phyloP scores from a whole-genome alignment of 1,140 invertebrate genomes.

The Lordiphosa clarofinis region DNA sequence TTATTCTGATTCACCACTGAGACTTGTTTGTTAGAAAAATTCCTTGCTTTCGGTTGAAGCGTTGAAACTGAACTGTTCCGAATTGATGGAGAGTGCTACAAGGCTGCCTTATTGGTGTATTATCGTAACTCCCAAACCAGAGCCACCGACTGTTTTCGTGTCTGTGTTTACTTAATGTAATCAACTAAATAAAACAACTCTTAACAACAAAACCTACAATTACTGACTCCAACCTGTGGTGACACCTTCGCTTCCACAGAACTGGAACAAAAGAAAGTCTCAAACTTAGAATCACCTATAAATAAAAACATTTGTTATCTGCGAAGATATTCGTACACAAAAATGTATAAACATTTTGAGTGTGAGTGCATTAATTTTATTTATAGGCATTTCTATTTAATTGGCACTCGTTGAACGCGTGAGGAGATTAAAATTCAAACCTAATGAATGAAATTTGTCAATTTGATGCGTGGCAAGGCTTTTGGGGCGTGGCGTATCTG shows the following conservation, averaged over 20 bases:
- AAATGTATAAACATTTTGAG: background rate
- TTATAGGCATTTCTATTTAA: constrained; percentile 49
- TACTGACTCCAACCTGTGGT: constrained; percentile 53
- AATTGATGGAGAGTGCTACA: too few relatives aligned
- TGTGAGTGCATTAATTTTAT: constrained; percentile 11
- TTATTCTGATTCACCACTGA: too few relatives aligned
- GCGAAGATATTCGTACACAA: constrained; percentile 17
- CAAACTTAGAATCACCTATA: constrained; percentile 4
- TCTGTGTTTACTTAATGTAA: constrained; percentile 72
- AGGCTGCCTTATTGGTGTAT: too few relatives aligned
- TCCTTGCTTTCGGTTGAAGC: background rate
- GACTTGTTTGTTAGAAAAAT: background rate
- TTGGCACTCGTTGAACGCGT: constrained; percentile 42
- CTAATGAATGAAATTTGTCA: constrained; percentile 74
- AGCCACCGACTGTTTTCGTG: constrained; percentile 47
- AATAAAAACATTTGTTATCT: constrained; percentile 31
- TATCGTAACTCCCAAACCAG: constrained; percentile 13
- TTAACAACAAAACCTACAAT: too few relatives aligned
- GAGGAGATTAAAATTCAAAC: constrained; percentile 46
- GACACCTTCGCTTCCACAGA: constrained; percentile 47
- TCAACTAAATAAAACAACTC: constrained; percentile 40
- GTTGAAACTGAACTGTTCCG: background rate
- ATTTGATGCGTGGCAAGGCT: constrained; percentile 50
- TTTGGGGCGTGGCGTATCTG: constrained; percentile 14
- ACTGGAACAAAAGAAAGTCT: constrained; percentile 13